Evolutionary conservation across 1,140 invertebrate species (phyloP), one percentile per base, ranked within the genome.

Genomic region (Drosophila orena): DNA sequence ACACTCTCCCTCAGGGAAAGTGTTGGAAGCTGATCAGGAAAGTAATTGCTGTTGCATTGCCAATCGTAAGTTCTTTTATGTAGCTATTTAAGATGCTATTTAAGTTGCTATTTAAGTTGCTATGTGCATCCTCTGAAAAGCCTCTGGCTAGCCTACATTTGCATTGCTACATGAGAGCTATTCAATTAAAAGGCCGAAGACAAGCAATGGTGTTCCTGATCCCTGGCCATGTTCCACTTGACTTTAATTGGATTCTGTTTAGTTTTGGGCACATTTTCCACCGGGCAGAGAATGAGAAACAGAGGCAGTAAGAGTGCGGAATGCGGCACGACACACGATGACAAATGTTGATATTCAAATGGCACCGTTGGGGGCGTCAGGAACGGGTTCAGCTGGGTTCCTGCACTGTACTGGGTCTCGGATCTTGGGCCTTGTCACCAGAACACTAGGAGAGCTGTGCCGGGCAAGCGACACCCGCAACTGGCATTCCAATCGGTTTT

Each of bases 271-370:
- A 81, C 77, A 78, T 80, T 85, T 86, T 50, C 69, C 60, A 47
- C 46, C 65, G 57, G 66, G 62, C 61, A 69, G 64, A 61, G 43
- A 46, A 24, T 2, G 14, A 64, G 65, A 65, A 43, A 43, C 42
- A 43, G 12, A 43, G 15, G 15, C 22, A 47, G 44, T 24, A 70
- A 56, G 75, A 55, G 58, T 56, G 77, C 60, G 81, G 78, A 76
- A 88, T 86, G 78, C 70, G 55, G 75, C 81, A 88, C 81, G 81
- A 81, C 81, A 88, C 81, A 88, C 78, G 81, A 86, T 86, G 81
- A 86, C 81, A 86, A 86, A 86, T 86, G 81, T 86, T 86, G 81
- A 86, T 86, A 86, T 86, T 86, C 83, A 86, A 86, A 86, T 86
- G 81, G 77, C 83, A 72, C 78, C 75, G 70, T 81, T 75, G 83